These are phyloP conservation scores for Julus scandinavius DNA, from an alignment of 2,888 invertebrate genomes.

Conservation along the genomic window DNA sequence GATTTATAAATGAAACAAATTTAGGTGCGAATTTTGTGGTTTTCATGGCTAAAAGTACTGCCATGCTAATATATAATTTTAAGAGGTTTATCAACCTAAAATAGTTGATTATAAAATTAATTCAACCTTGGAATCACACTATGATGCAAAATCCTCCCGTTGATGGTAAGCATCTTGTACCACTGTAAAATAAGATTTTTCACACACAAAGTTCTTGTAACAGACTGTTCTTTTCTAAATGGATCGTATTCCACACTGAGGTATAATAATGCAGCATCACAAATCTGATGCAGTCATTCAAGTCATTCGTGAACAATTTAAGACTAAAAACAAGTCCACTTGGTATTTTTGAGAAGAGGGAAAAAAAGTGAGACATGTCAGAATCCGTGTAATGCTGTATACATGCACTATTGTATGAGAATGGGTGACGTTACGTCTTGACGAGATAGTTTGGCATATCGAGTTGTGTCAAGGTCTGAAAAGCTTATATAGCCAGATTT, in stretches of 20 bases:
- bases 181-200: not conserved
- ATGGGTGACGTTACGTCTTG: too few relatives aligned
- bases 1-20: not conserved
- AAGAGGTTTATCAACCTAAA: not conserved
- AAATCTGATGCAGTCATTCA: not conserved
- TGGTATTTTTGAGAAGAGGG: not conserved
- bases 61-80: not conserved
- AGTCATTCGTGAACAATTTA: not conserved
- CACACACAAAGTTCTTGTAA: not conserved
- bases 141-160: not conserved
- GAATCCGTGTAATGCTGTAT: conserved; percentile 25
- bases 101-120: too few relatives aligned
- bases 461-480: conserved; percentile 35
- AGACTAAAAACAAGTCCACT: not conserved
- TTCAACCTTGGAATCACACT: too few relatives aligned
- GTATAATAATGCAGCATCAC: too few relatives aligned
- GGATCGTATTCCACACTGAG: not conserved
- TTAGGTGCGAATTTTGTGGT: not conserved
- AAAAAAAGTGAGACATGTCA: not conserved
- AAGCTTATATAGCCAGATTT: not conserved
- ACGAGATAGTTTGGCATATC: conserved; percentile 7
- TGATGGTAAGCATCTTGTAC: too few relatives aligned
- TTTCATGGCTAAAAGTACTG: not conserved
- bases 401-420: not conserved
- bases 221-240: not conserved